A percentile compares a stretch with the other conserved stretches of the same genome.
These are phyloP conservation scores for Etia nguti DNA, from an alignment of 2,113 vertebrate genomes.

Conservation along the genomic window DNA sequence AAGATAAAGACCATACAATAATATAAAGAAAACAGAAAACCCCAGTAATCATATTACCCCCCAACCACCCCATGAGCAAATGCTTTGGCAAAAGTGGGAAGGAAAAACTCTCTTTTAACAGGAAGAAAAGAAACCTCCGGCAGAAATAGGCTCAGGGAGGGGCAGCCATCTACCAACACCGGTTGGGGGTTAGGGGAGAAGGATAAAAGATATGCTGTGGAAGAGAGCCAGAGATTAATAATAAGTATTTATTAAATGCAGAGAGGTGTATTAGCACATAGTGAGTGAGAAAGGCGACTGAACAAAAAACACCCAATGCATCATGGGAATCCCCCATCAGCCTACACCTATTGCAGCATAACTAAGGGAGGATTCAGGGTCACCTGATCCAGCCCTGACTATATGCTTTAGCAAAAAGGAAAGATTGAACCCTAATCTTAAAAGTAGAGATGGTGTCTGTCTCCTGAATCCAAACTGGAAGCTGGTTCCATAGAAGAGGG, in stretches of 20 bases:
- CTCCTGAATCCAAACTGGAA: background rate
- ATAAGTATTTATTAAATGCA: background rate
- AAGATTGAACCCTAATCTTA: fast-evolving
- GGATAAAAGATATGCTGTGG: background rate
- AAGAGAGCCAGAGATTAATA: background rate
- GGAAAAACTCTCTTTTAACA: background rate
- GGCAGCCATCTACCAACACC: background rate
- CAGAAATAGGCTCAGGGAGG: background rate
- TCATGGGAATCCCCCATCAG: background rate
- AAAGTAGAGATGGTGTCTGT: background rate
- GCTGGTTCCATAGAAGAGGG: background rate
- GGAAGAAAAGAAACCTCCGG: background rate
- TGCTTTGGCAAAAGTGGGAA: background rate
- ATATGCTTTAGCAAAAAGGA: background rate
- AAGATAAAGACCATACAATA: too few relatives aligned
- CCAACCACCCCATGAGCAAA: too few relatives aligned
- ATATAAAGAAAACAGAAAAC: too few relatives aligned
- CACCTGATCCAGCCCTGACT: background rate
- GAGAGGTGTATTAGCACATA: background rate
- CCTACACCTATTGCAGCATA: background rate
- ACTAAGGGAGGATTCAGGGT: background rate
- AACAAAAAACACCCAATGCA: fast-evolving
- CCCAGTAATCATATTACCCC: too few relatives aligned
- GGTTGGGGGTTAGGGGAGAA: background rate
- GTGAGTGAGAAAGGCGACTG: background rate